Evolutionary conservation across 2,888 invertebrate species (phyloP).

Genomic region (Drosophila pseudotakahashii): DNA sequence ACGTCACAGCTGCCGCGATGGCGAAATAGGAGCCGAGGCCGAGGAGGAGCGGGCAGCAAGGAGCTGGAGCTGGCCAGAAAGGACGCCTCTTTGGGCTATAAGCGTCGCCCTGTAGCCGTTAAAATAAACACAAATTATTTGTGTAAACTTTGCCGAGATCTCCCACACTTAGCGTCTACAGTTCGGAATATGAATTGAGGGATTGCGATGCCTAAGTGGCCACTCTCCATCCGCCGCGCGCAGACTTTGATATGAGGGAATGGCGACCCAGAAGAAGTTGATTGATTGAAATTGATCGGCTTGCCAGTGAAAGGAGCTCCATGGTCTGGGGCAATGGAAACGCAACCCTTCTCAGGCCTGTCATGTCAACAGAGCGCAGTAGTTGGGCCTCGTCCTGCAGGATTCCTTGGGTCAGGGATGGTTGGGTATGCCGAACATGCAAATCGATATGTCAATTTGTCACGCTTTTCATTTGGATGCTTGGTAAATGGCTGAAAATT

Average conservation of each 20-base stretch:
- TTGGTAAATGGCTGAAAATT: conserved; percentile 36
- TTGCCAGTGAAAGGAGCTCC: conserved; percentile 20
- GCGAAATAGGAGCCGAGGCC: conserved; percentile 33
- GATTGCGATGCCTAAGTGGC: conserved; percentile 64
- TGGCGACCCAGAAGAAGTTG: conserved; percentile 48
- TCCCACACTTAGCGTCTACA: conserved; percentile 13
- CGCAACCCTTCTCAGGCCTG: conserved; percentile 41
- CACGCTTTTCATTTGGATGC: conserved; percentile 42
- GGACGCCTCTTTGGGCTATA: conserved; percentile 33
- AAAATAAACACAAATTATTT: conserved; percentile 79
- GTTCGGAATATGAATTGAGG: conserved; percentile 43
- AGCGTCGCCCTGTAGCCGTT: conserved; percentile 67
- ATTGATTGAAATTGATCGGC: conserved; percentile 77
- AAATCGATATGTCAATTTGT: conserved; percentile 73
- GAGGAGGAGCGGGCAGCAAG: neutral
- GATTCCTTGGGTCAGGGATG: conserved; percentile 35
- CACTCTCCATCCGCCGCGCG: conserved; percentile 4
- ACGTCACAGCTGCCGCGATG: conserved; percentile 51
- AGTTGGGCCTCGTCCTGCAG: conserved; percentile 13
- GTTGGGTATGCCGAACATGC: conserved; percentile 47
- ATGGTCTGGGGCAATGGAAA: neutral
- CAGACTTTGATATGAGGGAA: conserved; percentile 60
- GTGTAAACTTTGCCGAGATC: conserved; percentile 74
- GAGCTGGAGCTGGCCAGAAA: conserved; percentile 8
- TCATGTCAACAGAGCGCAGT: conserved; percentile 21